Conservation (phyloP, 2,888 invertebrate species). For the Zaprionus bogoriensis region DNA sequence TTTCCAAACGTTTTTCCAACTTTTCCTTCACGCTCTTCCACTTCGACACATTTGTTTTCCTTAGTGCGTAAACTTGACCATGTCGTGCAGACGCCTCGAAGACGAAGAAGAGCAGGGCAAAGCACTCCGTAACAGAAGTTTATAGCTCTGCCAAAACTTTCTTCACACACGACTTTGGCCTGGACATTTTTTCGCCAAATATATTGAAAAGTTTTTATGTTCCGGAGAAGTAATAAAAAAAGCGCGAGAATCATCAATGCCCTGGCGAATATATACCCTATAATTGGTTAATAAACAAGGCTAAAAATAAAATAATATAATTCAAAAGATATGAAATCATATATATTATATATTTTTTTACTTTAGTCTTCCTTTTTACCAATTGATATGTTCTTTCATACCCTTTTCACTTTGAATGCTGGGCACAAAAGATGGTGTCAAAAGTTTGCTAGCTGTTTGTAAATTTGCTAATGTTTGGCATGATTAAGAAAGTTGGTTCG, state of each 20-base stretch:
- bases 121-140: constrained; percentile 61
- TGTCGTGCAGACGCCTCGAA: constrained; percentile 11
- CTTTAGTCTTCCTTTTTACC: too few species aligned
- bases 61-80: constrained; percentile 65
- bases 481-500: constrained; percentile 18
- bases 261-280: constrained; percentile 36
- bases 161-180: constrained; percentile 48
- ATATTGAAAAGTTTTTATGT: constrained; percentile 60
- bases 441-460: constrained; percentile 30
- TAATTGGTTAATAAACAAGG: neutral
- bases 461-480: constrained; percentile 37
- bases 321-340: too few species aligned
- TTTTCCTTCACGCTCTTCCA: constrained; percentile 68
- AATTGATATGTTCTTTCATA: neutral
- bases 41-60: constrained; percentile 70
- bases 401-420: neutral
- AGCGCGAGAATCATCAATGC: too few species aligned
- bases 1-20: constrained; percentile 50
- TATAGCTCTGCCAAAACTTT: constrained; percentile 61
- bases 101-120: constrained; percentile 25
- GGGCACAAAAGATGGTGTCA: neutral
- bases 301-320: too few species aligned
- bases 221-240: constrained; percentile 31
- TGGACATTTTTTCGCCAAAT: constrained; percentile 38
- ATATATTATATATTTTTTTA: too few species aligned